Conservation (phyloP, 2,888 invertebrate genomes). For the Drosophila mimetica region DNA sequence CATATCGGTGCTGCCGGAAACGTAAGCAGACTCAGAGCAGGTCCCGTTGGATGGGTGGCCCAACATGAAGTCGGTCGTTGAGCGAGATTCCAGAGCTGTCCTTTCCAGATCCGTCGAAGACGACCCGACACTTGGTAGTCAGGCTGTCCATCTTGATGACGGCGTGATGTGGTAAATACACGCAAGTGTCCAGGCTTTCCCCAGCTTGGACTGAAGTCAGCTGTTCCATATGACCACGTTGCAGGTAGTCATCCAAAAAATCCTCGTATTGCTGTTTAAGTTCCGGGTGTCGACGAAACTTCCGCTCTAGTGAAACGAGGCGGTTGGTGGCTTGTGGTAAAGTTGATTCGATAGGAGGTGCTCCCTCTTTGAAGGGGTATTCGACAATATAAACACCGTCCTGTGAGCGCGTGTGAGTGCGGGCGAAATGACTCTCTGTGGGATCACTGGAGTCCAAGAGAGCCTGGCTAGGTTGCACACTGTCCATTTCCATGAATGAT, state of each 20-base stretch:
- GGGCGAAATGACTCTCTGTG: too few relatives aligned
- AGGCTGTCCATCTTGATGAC: neutral
- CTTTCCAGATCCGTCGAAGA: neutral
- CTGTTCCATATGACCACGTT: neutral
- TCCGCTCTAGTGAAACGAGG: neutral
- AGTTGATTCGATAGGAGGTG: neutral
- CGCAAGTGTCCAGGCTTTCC: neutral
- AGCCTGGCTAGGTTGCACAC: neutral
- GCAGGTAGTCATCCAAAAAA: neutral
- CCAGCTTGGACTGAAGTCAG: neutral
- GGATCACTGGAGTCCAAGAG: neutral
- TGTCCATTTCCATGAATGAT: constrained; percentile 4
- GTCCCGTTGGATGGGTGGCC: neutral
- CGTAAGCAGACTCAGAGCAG: constrained; percentile 1
- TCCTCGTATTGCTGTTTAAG: too few relatives aligned
- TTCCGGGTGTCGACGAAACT: too few relatives aligned
- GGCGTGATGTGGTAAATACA: neutral
- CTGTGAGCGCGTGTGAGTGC: too few relatives aligned
- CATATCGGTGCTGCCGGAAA: constrained; percentile 2
- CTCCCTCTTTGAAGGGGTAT: neutral
- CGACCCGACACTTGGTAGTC: neutral
- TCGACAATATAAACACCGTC: neutral
- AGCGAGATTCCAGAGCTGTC: neutral
- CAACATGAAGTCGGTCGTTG: neutral
- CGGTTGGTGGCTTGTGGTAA: too few relatives aligned